Base-by-base conservation (phyloP, 2,113 vertebrate species). In the Halichoerus grypus region DNA sequence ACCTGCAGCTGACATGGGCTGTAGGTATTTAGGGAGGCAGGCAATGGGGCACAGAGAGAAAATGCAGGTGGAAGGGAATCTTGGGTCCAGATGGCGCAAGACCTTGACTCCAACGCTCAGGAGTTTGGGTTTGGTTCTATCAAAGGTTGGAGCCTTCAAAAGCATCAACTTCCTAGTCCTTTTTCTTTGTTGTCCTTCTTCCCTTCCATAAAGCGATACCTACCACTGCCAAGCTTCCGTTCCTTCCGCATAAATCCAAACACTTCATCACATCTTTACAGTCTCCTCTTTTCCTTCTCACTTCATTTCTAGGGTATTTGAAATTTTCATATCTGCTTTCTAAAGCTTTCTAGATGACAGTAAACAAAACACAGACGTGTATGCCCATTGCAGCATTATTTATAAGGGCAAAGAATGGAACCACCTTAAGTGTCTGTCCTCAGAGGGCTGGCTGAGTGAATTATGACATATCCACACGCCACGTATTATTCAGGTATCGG, bases 401-500 rank as follows among this genome's bases (percentile, higher is more conserved):
- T 61, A 21, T 13, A 10, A 9, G 3, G 55, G 9, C n/a, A 21
- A 28, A 24, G 65, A 28, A 11, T 31, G 31, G 42, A 79, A 22
- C 21, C 39, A 4, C 13, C 42, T 18, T 18, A 4, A 4, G 42
- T 7, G 18, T 33, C 42, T 33, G 0, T 76, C 33, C 22, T n/a
- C 10, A 14, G 42, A 1, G 0, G 8, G 14, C 84, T 53, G 82
- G 11, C 76, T 49, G 2, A 28, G 12, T 12, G 42, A 71, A 46
- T 59, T 24, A 18, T 28, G 8, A n/a, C 22, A 22, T 9, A 4
- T 7, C 63, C 24, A 3, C 22, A 16, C 0, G 5, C 0, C 19
- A 22, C 67, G 0, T 51, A 12, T 36, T 1, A 46, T 10, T 82
- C 26, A 31, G 71, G 16, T 26, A 8, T 76, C 88, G 8, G 31